Percentiles rank a stretch among this genome's conserved stretches.
These are phyloP conservation scores for Fragum sueziense DNA, from an alignment of 2,888 invertebrate species.

Conservation along the genomic window DNA sequence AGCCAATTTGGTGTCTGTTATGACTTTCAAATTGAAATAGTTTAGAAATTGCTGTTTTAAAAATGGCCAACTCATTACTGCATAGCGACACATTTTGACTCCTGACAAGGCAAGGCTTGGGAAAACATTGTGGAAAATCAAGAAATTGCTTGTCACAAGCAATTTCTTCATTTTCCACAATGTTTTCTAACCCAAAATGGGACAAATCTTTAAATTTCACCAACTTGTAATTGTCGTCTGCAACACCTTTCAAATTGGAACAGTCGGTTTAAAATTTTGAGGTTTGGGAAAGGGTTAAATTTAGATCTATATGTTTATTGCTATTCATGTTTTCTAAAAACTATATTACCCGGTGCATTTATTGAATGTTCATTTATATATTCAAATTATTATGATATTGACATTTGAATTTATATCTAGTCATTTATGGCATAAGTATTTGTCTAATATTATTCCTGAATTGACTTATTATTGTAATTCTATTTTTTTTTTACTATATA, in stretches of 20 bases:
- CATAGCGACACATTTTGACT: too few species aligned
- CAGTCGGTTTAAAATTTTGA: neutral
- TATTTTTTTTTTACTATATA: neutral
- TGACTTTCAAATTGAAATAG: neutral
- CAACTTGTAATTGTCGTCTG: too few species aligned
- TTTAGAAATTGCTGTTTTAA: neutral
- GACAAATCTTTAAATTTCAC: neutral
- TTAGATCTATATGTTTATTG: neutral
- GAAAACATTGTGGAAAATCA: constrained; percentile 3
- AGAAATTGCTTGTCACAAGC: neutral
- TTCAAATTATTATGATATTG: neutral
- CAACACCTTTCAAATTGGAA: too few species aligned
- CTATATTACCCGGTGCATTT: neutral
- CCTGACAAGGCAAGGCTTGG: too few species aligned
- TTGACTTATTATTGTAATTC: too few species aligned
- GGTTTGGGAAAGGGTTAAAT: neutral
- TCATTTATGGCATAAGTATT: neutral
- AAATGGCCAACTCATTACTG: neutral
- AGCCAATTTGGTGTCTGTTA: neutral
- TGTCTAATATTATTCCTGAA: too few species aligned
- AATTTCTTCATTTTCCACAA: neutral
- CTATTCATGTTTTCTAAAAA: neutral
- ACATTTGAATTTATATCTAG: neutral
- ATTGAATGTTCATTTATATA: neutral
- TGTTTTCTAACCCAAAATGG: neutral